A percentile compares a stretch with the other conserved stretches of the same genome.
Conservation (phyloP, 2,113 vertebrate genomes). For the Tichodroma muraria region DNA sequence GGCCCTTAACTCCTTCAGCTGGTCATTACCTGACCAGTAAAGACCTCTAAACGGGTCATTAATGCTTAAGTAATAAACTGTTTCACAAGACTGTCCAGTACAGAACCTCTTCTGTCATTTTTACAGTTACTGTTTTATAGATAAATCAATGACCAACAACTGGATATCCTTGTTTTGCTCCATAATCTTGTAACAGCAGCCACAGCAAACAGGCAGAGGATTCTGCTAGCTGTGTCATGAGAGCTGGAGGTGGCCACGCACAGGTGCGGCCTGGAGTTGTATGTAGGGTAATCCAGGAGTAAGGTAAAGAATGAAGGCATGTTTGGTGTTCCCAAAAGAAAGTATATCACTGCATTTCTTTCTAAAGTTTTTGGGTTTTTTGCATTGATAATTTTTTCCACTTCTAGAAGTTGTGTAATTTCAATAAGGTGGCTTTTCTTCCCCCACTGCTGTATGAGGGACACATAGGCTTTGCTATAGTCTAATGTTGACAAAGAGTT, state of each 20-base stretch:
- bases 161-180: conserved; percentile 46
- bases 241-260: background rate
- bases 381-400: background rate
- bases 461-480: background rate
- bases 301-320: background rate
- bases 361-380: background rate
- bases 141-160: conserved; percentile 56
- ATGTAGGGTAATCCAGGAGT: background rate
- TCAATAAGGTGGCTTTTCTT: background rate
- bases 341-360: background rate
- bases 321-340: background rate
- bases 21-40: conserved; percentile 68
- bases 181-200: conserved; percentile 8
- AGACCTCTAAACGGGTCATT: conserved; percentile 66
- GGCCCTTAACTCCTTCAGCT: conserved; percentile 63
- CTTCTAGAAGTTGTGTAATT: background rate
- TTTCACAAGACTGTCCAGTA: conserved; percentile 49
- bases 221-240: background rate
- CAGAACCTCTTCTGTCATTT: conserved; percentile 55
- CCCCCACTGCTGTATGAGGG: accelerated
- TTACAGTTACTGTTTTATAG: conserved; percentile 65
- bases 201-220: background rate
- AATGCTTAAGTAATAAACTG: conserved; percentile 69
- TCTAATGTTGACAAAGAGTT: background rate
- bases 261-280: background rate